phyloP scores from a whole-genome alignment of 2,113 vertebrate species.

The Falco punctatus region DNA sequence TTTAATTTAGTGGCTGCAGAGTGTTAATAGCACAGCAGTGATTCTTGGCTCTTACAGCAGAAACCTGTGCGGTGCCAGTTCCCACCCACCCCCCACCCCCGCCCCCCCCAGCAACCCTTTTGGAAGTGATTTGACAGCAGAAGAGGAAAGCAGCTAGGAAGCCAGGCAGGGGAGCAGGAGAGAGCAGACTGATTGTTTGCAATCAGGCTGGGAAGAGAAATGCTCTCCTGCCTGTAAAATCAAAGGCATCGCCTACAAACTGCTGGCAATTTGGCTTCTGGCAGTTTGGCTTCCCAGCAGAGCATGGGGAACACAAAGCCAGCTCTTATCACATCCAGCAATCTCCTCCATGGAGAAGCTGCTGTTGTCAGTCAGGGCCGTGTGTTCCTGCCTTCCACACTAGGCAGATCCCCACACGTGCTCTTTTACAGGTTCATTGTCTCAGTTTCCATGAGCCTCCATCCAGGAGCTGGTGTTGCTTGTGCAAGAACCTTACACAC shows the following conservation, averaged over 20 bases:
- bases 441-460: not conserved
- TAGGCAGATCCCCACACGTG: not conserved
- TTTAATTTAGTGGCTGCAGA: not conserved
- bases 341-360: not conserved
- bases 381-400: not conserved
- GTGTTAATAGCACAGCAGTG: not conserved
- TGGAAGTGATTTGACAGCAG: not conserved
- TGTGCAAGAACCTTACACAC: not conserved
- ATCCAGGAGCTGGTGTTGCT: not conserved
- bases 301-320: not conserved
- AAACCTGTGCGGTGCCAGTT: not conserved
- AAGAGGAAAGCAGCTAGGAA: not conserved
- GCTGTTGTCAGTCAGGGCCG: not conserved
- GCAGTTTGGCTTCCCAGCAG: conserved; percentile 5
- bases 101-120: not conserved
- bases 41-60: not conserved
- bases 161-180: not conserved
- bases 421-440: not conserved
- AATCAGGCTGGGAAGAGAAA: conserved; percentile 19
- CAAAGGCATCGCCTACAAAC: conserved; percentile 32
- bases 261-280: conserved; percentile 27
- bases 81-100: not conserved
- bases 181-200: not conserved
- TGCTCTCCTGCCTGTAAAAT: conserved; percentile 24
- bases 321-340: not conserved